phyloP scores from a whole-genome alignment of 1,140 invertebrate species.

The Zaprionus lachaisei region DNA sequence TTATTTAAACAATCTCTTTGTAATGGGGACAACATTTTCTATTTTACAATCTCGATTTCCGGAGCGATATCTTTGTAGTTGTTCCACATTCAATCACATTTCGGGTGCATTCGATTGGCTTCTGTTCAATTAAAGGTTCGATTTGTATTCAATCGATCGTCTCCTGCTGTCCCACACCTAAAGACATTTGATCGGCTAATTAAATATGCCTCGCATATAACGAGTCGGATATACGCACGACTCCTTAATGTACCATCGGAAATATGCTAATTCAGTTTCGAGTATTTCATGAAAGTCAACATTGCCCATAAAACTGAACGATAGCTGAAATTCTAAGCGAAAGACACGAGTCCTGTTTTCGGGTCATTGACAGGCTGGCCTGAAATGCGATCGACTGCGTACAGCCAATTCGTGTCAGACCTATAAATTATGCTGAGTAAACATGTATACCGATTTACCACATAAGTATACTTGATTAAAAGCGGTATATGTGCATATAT shows the following conservation, averaged over 20 bases:
- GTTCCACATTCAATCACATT: conserved; percentile 26
- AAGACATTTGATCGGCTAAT: conserved; percentile 55
- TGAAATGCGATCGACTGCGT: neutral
- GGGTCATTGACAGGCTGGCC: conserved; percentile 64
- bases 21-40: neutral
- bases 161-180: conserved; percentile 59
- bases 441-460: neutral
- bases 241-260: conserved; percentile 57
- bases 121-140: conserved; percentile 44
- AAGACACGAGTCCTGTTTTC: conserved; percentile 73
- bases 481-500: too few relatives aligned
- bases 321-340: conserved; percentile 75
- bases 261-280: conserved; percentile 69
- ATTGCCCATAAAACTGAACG: conserved; percentile 44
- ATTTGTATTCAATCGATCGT: conserved; percentile 61
- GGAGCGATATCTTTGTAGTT: neutral
- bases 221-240: conserved; percentile 56
- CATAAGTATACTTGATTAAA: too few relatives aligned
- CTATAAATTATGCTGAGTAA: neutral
- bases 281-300: conserved; percentile 43
- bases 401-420: conserved; percentile 18
- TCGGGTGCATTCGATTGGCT: neutral
- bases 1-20: neutral
- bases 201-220: conserved; percentile 73
- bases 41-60: neutral